Conservation (phyloP, 2,888 invertebrate genomes). For the Odontocolon sp. region DNA sequence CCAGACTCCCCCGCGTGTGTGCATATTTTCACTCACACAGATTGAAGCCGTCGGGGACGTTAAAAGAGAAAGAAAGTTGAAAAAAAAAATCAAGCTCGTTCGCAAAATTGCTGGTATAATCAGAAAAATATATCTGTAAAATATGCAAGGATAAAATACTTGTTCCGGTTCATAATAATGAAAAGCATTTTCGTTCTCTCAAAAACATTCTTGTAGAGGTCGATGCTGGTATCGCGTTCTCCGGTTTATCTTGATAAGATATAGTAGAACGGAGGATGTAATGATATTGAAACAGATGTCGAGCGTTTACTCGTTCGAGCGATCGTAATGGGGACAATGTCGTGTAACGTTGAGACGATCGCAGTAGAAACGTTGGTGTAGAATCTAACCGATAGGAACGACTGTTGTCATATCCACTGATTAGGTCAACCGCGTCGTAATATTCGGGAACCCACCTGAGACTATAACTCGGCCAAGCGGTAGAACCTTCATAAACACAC, state of each 20-base stretch:
- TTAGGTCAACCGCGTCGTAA: constrained; percentile 69
- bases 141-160: constrained; percentile 27
- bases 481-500: constrained; percentile 75
- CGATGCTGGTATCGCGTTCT: no score
- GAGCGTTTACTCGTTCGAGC: no score
- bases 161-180: constrained; percentile 17
- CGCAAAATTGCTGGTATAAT: constrained; percentile 53
- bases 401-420: constrained; percentile 60
- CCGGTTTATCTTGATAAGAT: no score
- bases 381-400: constrained; percentile 14
- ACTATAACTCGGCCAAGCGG: constrained; percentile 71
- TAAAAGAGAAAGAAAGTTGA: constrained; percentile 6
- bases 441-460: constrained; percentile 73
- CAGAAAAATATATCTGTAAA: constrained; percentile 43
- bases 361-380: constrained; percentile 6
- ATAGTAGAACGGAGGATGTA: constrained; percentile 30
- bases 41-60: constrained; percentile 22
- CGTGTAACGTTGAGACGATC: background rate
- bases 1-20: constrained; percentile 65
- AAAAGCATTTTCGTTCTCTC: background rate
- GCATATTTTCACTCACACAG: constrained; percentile 60
- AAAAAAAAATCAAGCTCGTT: constrained; percentile 27
- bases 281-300: constrained; percentile 63
- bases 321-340: no score
- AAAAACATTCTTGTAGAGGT: no score